These are phyloP conservation scores for Athene cunicularia DNA, from an alignment of 2,113 vertebrate species.

Conservation along the genomic window DNA sequence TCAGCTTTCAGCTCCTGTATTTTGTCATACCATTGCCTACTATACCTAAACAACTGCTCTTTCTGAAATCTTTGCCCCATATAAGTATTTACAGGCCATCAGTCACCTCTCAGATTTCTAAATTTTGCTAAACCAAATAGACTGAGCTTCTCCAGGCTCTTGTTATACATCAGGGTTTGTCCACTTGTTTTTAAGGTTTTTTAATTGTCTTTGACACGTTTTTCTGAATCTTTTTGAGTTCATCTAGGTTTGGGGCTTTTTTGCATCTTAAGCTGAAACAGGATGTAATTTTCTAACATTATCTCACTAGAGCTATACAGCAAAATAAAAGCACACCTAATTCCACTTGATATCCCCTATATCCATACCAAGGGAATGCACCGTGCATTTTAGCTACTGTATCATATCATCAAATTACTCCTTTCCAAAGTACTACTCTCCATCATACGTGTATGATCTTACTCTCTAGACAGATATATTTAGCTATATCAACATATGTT, in stretches of 20 bases:
- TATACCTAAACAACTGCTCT: not conserved
- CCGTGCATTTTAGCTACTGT: not conserved
- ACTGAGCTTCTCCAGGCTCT: not conserved
- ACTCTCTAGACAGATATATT: not conserved
- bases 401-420: not conserved
- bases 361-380: not conserved
- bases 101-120: not conserved
- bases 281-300: not conserved
- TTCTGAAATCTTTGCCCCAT: not conserved
- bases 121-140: not conserved
- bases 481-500: not conserved
- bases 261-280: not conserved
- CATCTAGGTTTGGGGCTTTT: rapidly evolving
- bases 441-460: not conserved
- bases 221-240: not conserved
- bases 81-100: not conserved
- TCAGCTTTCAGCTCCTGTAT: not conserved
- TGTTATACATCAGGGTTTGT: not conserved
- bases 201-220: not conserved
- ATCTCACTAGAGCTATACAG: not conserved
- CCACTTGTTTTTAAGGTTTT: not conserved
- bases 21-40: not conserved
- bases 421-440: not conserved
- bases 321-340: not conserved
- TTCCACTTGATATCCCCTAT: not conserved